Percentiles rank a stretch among this genome's conserved stretches.
These are phyloP conservation scores for Hippolais icterina DNA, from an alignment of 2,113 vertebrate species.

Conservation along the genomic window DNA sequence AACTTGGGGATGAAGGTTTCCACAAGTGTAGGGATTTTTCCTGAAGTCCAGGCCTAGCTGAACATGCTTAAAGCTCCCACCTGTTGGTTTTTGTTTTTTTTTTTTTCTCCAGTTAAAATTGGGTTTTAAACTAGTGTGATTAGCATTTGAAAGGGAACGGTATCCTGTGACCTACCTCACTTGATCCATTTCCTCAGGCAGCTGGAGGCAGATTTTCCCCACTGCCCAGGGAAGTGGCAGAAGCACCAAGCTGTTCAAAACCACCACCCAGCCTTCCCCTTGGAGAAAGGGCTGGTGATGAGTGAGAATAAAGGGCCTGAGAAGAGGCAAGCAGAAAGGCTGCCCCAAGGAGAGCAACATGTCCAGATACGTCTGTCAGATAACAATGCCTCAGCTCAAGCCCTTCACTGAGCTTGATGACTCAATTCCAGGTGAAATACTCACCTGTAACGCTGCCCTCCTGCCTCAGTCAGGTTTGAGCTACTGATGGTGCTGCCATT, in stretches of 20 bases:
- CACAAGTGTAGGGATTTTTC: not conserved
- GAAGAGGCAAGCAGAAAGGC: not conserved
- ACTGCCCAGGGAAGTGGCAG: not conserved
- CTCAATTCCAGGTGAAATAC: conserved; percentile 7
- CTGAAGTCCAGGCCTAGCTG: not conserved
- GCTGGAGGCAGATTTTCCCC: not conserved
- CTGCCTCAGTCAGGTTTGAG: not conserved
- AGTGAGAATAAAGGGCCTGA: not conserved
- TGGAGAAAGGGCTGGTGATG: not conserved
- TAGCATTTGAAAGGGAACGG: not conserved
- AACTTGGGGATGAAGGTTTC: not conserved
- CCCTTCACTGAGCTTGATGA: not conserved
- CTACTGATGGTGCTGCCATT: not conserved
- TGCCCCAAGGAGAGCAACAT: conserved; percentile 5
- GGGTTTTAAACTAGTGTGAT: not conserved
- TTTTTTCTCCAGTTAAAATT: not conserved
- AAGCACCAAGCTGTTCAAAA: not conserved
- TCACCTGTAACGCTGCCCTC: not conserved
- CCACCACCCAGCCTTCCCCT: not conserved
- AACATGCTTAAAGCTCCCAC: not conserved
- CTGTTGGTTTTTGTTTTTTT: not conserved
- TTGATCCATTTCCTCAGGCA: not conserved
- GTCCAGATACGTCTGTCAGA: not conserved
- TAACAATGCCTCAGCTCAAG: not conserved
- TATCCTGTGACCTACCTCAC: not conserved